Evolutionary conservation across 2,888 invertebrate species (phyloP).

Genomic region (Stenurella melanura): DNA sequence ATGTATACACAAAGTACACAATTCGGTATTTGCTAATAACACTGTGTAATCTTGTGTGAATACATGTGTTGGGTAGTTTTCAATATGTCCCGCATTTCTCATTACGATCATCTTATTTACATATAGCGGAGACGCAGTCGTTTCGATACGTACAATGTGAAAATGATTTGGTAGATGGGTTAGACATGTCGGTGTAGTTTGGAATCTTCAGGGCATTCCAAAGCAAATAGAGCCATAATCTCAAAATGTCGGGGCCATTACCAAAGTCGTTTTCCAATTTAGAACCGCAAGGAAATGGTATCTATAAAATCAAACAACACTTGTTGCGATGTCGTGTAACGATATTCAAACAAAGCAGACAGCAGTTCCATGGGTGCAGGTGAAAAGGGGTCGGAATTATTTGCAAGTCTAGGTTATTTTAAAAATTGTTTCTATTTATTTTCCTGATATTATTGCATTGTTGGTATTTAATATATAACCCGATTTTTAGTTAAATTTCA

Average conservation of each 20-base stretch:
- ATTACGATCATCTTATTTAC: constrained; percentile 28
- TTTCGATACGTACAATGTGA: not conserved
- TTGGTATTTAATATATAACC: no score
- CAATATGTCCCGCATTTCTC: not conserved
- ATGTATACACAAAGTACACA: no score
- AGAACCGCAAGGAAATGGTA: constrained; percentile 50
- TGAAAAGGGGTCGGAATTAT: not conserved
- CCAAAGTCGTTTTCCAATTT: constrained; percentile 49
- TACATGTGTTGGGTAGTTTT: no score
- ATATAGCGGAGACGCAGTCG: not conserved
- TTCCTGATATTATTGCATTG: no score
- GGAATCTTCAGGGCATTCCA: constrained; percentile 9
- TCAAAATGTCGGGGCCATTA: constrained; percentile 46
- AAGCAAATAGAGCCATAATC: constrained; percentile 49
- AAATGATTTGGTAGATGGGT: constrained; percentile 8
- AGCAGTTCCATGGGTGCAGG: constrained; percentile 13
- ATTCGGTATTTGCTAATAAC: no score
- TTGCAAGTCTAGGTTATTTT: not conserved
- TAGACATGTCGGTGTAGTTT: constrained; percentile 15
- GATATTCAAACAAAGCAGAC: constrained; percentile 45
- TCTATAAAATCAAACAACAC: constrained; percentile 58
- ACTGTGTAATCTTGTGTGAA: no score
- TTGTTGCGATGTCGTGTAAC: constrained; percentile 53
- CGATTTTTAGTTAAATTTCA: no score
- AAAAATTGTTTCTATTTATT: no score